Evolutionary conservation across 2,797 vertebrate species (phyloP).

Genomic region (Limosa lapponica): DNA sequence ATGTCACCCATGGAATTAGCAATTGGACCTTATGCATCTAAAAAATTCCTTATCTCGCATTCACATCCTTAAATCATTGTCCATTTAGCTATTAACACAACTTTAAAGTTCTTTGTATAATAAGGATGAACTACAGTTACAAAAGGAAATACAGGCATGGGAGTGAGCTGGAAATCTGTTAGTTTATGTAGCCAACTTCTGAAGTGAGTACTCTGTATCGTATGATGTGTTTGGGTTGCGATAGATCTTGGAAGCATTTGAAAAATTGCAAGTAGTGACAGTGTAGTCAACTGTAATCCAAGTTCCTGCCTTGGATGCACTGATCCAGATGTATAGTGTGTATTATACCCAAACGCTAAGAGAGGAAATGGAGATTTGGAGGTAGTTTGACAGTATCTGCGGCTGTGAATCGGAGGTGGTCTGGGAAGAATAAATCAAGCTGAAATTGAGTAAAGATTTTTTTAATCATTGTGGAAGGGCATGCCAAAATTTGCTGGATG

Average conservation of each 20-base stretch:
- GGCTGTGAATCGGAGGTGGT: neutral
- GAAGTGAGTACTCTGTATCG: neutral
- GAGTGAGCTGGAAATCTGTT: neutral
- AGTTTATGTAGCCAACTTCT: neutral
- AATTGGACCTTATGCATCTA: neutral
- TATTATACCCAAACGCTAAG: neutral
- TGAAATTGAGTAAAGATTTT: neutral
- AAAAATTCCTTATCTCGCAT: neutral
- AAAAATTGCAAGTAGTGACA: neutral
- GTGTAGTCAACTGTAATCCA: too few relatives aligned
- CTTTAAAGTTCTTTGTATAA: neutral
- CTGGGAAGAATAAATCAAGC: neutral
- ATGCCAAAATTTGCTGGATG: neutral
- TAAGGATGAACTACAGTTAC: neutral
- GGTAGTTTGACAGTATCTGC: neutral
- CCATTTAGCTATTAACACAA: neutral
- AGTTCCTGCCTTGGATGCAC: neutral
- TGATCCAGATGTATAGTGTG: neutral
- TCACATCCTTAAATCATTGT: neutral
- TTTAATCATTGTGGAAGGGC: neutral
- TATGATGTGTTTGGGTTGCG: neutral
- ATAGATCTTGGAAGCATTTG: neutral
- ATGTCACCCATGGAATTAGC: neutral
- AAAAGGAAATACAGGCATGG: neutral
- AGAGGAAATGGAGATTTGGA: neutral